Conservation (phyloP, 2,888 invertebrate species). For the Eristalis tenax region DNA sequence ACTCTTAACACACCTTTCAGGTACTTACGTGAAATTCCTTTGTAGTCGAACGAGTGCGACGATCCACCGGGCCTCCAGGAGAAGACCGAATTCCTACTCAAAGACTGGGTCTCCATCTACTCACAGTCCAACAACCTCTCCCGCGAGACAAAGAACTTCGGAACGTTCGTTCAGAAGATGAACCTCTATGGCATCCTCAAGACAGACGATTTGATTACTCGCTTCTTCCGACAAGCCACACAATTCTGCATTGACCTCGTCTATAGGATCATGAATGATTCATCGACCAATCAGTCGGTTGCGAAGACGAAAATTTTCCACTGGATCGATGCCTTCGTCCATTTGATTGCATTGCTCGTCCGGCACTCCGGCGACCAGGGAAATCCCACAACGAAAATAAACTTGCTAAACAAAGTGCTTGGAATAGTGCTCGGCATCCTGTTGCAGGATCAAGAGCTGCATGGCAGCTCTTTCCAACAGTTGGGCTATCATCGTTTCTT, state of each 20-base stretch:
- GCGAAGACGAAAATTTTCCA: slow-evolving; percentile 96
- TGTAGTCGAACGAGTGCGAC: slow-evolving; percentile 89
- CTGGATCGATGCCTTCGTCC: slow-evolving; percentile 96
- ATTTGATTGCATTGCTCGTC: slow-evolving; percentile 95
- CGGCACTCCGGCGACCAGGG: slow-evolving; percentile 95
- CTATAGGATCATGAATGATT: slow-evolving; percentile 91
- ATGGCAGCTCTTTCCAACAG: slow-evolving; percentile 93
- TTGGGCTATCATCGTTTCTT: slow-evolving; percentile 98
- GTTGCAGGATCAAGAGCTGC: slow-evolving; percentile 96
- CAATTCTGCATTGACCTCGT: slow-evolving; percentile 98
- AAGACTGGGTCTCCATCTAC: slow-evolving; percentile 97
- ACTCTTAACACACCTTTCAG: slow-evolving; percentile 74
- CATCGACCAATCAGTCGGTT: slow-evolving; percentile 85
- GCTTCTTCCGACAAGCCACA: slow-evolving; percentile 97
- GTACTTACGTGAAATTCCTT: slow-evolving; percentile 1
- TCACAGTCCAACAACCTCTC: slow-evolving; percentile 85
- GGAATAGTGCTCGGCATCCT: slow-evolving; percentile 98
- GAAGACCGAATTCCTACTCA: slow-evolving; percentile 95
- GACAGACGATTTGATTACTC: slow-evolving; percentile 97
- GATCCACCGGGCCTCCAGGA: slow-evolving; percentile 97
- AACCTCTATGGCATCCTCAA: slow-evolving; percentile 97
- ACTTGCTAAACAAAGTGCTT: slow-evolving; percentile 95
- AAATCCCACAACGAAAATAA: slow-evolving; percentile 95
- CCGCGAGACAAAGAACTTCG: slow-evolving; percentile 95
- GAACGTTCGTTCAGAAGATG: slow-evolving; percentile 97